A percentile compares a stretch with the other conserved stretches of the same genome.
phyloP scores from a whole-genome alignment of 2,888 invertebrate species.

The Anorthoa munda region DNA sequence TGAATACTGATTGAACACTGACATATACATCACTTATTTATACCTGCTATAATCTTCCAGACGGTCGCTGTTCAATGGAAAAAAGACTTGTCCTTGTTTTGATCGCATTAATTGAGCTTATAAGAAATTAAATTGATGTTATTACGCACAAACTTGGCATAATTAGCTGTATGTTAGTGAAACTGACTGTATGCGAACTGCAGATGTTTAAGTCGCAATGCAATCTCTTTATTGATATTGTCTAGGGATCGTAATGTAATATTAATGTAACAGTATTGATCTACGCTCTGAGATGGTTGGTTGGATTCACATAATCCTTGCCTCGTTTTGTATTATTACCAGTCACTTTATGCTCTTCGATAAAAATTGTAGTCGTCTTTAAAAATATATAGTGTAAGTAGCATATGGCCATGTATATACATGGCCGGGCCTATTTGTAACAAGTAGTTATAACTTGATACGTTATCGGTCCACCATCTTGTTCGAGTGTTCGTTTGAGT shows the following conservation, averaged over 20 bases:
- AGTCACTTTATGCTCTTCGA: constrained; percentile 13
- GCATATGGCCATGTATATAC: no score
- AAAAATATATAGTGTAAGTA: constrained; percentile 13
- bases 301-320: constrained; percentile 16
- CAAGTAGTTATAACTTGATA: constrained; percentile 57
- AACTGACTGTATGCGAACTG: constrained; percentile 9
- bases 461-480: constrained; percentile 55
- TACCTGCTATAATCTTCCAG: constrained; percentile 58
- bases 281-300: background rate
- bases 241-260: constrained; percentile 28
- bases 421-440: constrained; percentile 47
- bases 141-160: constrained; percentile 45
- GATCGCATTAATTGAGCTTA: constrained; percentile 60
- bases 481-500: constrained; percentile 52
- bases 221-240: constrained; percentile 29
- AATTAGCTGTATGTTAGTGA: constrained; percentile 39
- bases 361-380: constrained; percentile 17
- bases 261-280: constrained; percentile 29
- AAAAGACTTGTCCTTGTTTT: constrained; percentile 56
- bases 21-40: constrained; percentile 63
- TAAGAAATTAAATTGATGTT: constrained; percentile 57
- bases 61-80: constrained; percentile 41
- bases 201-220: constrained; percentile 27
- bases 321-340: constrained; percentile 22
- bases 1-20: constrained; percentile 85